Evolutionary conservation across 2,888 invertebrate species (phyloP).

Genomic region (Tetramorium bicarinatum): DNA sequence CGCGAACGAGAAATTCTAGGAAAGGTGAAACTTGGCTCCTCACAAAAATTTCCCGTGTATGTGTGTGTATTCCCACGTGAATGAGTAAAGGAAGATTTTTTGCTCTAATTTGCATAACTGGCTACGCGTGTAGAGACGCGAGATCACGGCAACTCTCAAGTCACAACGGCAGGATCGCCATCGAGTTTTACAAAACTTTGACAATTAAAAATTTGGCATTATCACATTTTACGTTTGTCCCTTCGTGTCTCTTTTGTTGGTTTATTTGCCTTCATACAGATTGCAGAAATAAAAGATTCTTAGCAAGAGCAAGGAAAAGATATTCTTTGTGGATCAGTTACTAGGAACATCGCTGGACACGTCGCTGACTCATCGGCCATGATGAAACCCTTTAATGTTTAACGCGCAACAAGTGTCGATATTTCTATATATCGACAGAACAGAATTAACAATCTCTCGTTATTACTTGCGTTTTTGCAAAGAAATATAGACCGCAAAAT

Average conservation of each 20-base stretch:
- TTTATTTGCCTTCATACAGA: not conserved
- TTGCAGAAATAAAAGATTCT: constrained; percentile 26
- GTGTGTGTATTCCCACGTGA: too few species aligned
- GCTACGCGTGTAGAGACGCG: not conserved
- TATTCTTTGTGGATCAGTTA: constrained; percentile 14
- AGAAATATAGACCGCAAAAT: not conserved
- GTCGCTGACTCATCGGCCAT: constrained; percentile 56
- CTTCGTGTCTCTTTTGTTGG: not conserved
- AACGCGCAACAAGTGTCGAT: constrained; percentile 57
- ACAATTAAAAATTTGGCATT: not conserved
- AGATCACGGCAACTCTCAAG: not conserved
- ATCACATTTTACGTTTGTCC: not conserved
- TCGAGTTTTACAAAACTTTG: not conserved
- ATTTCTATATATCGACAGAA: not conserved
- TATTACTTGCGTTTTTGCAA: not conserved
- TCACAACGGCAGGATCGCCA: not conserved
- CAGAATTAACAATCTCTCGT: not conserved
- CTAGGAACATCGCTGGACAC: constrained; percentile 45
- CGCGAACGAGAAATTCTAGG: not conserved
- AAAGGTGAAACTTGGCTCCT: not conserved
- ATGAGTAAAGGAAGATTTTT: not conserved
- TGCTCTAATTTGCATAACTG: constrained; percentile 38
- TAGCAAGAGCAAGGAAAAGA: not conserved
- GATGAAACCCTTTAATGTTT: constrained; percentile 50
- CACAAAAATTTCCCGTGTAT: not conserved